Evolutionary conservation across 2,113 vertebrate genomes (phyloP).

Genomic region (Rostratula benghalensis): DNA sequence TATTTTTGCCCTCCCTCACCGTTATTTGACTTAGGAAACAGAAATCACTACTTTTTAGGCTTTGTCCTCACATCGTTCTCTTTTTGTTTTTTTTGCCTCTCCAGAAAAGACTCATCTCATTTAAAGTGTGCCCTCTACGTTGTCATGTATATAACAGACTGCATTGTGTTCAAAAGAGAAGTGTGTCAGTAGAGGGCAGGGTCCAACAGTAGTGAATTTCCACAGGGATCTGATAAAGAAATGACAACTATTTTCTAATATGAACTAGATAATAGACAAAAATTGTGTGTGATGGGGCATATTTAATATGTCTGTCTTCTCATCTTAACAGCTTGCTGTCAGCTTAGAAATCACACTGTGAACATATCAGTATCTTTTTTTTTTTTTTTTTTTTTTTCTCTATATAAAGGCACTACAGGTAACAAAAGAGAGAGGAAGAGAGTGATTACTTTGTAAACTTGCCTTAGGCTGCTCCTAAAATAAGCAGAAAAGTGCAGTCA

Average conservation of each 20-base stretch:
- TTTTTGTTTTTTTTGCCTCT: neutral
- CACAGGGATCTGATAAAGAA: constrained; percentile 35
- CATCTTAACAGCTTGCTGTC: neutral
- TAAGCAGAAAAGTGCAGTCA: neutral
- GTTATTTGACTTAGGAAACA: neutral
- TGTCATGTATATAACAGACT: neutral
- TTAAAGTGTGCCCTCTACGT: neutral
- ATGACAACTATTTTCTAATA: constrained; percentile 31
- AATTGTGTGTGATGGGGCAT: neutral
- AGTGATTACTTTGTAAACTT: constrained; percentile 20
- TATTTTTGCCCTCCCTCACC: neutral
- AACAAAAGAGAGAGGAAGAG: neutral
- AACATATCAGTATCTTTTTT: neutral
- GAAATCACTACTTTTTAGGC: neutral
- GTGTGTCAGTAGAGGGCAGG: constrained; percentile 59
- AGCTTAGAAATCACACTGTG: neutral
- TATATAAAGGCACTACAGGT: neutral
- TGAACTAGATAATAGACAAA: neutral
- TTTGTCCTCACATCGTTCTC: neutral
- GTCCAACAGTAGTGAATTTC: constrained; percentile 24
- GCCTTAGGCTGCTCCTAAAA: constrained; percentile 50
- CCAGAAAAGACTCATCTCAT: neutral
- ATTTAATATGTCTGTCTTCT: neutral
- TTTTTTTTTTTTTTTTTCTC: neutral
- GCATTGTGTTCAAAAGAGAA: constrained; percentile 34